Conservation (phyloP, 2,797 vertebrate species). For the Halcyon badia region DNA sequence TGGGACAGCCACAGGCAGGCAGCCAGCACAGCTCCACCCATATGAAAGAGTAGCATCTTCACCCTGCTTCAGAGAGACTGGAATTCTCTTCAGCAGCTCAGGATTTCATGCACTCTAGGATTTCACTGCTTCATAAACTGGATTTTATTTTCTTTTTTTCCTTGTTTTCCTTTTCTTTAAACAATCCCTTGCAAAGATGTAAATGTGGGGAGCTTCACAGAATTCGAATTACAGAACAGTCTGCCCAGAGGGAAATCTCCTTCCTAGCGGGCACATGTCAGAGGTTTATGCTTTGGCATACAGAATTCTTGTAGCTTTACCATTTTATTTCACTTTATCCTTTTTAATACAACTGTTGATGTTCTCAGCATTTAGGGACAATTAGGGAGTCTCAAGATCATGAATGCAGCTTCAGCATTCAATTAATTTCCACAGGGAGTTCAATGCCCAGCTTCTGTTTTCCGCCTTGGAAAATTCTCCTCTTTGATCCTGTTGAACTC, state of each 20-base stretch:
- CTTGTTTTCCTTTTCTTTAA: neutral
- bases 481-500: neutral
- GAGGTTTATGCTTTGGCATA: neutral
- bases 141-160: neutral
- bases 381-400: neutral
- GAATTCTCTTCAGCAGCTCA: neutral
- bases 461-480: neutral
- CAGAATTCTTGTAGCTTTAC: neutral
- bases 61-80: accelerated
- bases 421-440: neutral
- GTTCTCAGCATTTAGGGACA: neutral
- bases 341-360: neutral
- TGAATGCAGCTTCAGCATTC: neutral
- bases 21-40: neutral
- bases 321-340: neutral
- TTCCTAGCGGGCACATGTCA: neutral
- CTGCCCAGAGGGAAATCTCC: neutral
- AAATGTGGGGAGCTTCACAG: neutral
- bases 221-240: neutral
- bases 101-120: neutral
- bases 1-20: neutral
- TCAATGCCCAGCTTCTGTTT: neutral
- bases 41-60: accelerated
- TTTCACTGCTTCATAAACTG: neutral
- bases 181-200: neutral